Evolutionary conservation across 2,113 vertebrate species (phyloP), one percentile per base, ranked within the genome.

Genomic region (Neopipo cinnamomea): DNA sequence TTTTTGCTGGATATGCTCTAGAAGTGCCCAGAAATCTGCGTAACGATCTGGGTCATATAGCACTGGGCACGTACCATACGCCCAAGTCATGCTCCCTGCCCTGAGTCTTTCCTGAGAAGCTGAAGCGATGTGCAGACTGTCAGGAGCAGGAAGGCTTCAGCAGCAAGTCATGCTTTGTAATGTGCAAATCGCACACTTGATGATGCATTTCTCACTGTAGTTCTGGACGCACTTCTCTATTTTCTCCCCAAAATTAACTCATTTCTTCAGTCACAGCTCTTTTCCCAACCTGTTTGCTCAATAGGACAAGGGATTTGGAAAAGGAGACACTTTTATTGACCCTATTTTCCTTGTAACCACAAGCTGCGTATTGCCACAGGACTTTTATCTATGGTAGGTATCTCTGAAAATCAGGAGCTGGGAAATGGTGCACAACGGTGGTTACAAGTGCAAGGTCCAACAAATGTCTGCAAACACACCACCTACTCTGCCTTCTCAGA

Each of bases 41-140:
- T 28, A 9, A 7, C 0, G 0, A 4, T 42, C 19, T 65, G 44
- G 35, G 16, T 41, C 14, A 2, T 20, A 0, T 28, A 31, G 44
- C 2, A 2, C 11, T 44, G 52, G 33, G 8, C 18, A 28, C 0
- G 0, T 12, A 11, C 1, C 1, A 1, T 50, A 18, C 0, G 3
- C 14, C 25, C 0, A 1, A 59, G n/a, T 15, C 4, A 1, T 23
- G 2, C 22, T 71, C 6, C 25, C 8, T 89, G 8, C 44, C 41
- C n/a, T 0, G 2, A 68, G 35, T 24, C 30, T 70, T 47, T 70
- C 19, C 27, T 37, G 8, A 15, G 2, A 5, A 49, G 8, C 35
- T n/a, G n/a, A 12, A 31, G 39, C 42, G 14, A 47, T 4, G 0
- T 31, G 25, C 35, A 56, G 39, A 15, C 7, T n/a, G 1, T n/a